Conservation (phyloP, 2,113 vertebrate species). For the Thomomys bottae region DNA sequence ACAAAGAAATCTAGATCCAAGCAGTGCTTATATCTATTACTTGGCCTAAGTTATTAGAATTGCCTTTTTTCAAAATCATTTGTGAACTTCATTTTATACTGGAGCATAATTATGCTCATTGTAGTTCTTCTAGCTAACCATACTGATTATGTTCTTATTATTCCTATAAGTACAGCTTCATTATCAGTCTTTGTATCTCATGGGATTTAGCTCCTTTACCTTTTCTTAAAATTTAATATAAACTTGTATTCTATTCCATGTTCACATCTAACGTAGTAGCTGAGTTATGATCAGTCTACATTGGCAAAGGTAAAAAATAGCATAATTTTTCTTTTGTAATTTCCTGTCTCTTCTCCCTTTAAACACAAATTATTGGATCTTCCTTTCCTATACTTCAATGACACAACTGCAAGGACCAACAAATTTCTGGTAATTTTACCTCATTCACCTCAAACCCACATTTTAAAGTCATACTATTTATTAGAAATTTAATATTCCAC, state of each 20-base stretch:
- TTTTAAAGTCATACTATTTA: not conserved
- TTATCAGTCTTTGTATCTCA: not conserved
- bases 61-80: not conserved
- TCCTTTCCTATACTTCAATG: not conserved
- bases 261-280: not conserved
- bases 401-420: not conserved
- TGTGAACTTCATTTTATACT: not conserved
- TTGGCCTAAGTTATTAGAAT: not conserved
- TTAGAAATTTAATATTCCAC: not conserved
- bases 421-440: no score
- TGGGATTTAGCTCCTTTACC: no score
- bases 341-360: not conserved
- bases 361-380: not conserved
- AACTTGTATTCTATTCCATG: not conserved
- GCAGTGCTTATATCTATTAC: not conserved
- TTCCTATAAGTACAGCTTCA: not conserved
- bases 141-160: not conserved
- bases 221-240: slow-evolving; percentile 5
- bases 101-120: not conserved
- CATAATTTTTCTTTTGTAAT: not conserved
- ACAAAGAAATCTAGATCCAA: not conserved
- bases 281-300: not conserved
- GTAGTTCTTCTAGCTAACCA: not conserved
- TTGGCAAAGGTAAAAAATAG: not conserved
- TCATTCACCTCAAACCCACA: not conserved